phyloP scores from a whole-genome alignment of 2,113 vertebrate genomes.

The Corythornis vintsioides region DNA sequence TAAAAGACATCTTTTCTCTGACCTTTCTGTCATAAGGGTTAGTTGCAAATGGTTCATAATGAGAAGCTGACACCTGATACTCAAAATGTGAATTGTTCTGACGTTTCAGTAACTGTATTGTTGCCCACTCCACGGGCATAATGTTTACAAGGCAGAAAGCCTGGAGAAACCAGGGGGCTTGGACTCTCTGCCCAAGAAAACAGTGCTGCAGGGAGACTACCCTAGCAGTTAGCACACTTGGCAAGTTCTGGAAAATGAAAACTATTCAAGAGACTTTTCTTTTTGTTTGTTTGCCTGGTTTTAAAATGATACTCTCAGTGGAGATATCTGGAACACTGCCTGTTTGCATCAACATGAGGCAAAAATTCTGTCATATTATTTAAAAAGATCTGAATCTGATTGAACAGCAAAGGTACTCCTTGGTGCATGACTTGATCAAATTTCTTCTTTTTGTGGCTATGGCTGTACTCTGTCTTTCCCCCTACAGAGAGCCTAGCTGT shows the following conservation, averaged over 20 bases:
- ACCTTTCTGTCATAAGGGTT: not conserved
- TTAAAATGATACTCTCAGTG: conserved; percentile 12
- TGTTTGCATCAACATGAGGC: conserved; percentile 25
- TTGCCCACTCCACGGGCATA: not conserved
- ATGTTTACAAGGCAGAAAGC: conserved; percentile 20
- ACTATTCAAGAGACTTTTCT: conserved; percentile 43
- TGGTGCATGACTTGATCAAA: not conserved
- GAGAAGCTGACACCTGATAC: conserved; percentile 31
- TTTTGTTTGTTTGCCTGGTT: conserved; percentile 26
- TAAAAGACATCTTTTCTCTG: not conserved
- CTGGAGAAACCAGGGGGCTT: not conserved
- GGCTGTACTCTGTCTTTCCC: not conserved
- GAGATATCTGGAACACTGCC: conserved; percentile 38
- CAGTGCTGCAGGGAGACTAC: conserved; percentile 3
- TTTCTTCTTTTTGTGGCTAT: not conserved
- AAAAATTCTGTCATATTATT: conserved; percentile 12
- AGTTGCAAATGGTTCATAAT: not conserved
- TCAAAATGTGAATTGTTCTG: conserved; percentile 21
- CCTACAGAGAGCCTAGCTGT: not conserved
- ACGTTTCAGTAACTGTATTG: conserved; percentile 39
- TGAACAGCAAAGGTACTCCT: conserved; percentile 5
- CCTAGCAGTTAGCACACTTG: conserved; percentile 39
- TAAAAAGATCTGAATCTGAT: not conserved
- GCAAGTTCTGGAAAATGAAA: conserved; percentile 25
- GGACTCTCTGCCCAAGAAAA: conserved; percentile 25